Conservation (phyloP, 35 echinoderm and acorn worm species). For the Ophioderma brevispina region DNA sequence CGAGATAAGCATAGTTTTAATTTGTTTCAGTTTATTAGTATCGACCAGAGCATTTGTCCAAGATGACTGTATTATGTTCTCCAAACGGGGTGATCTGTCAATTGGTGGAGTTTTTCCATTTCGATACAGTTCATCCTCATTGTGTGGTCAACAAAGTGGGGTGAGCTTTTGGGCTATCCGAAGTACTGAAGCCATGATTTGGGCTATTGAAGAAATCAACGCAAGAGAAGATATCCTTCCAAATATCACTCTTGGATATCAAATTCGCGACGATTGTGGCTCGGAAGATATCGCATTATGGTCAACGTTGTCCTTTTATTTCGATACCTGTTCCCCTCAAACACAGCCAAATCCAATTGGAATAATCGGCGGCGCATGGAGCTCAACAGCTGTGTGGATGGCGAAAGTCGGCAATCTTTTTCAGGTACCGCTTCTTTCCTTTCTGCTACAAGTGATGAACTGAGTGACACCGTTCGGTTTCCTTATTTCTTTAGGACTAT, state of each 20-base stretch:
- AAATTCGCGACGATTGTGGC: conserved; percentile 38
- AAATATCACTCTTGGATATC: conserved; percentile 44
- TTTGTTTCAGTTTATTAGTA: not conserved
- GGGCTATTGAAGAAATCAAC: conserved; percentile 41
- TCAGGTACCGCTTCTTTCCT: conserved; percentile 21
- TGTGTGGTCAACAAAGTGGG: not conserved
- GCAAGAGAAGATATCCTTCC: conserved; percentile 20
- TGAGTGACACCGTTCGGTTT: conserved; percentile 23
- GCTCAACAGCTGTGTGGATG: not conserved
- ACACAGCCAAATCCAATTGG: not conserved
- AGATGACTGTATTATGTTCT: not conserved
- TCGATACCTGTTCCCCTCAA: not conserved
- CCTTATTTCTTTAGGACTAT: conserved; percentile 44
- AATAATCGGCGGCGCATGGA: not conserved
- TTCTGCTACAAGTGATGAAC: conserved; percentile 15
- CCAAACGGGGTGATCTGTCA: not conserved
- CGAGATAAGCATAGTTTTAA: too few relatives aligned
- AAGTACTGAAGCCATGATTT: conserved; percentile 24
- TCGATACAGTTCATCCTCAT: not conserved
- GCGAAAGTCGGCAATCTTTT: conserved; percentile 4
- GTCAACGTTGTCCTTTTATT: not conserved
- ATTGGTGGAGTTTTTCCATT: not conserved
- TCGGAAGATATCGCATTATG: conserved; percentile 41
- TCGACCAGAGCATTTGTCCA: not conserved
- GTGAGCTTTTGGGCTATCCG: not conserved